Conservation (phyloP, 2,888 invertebrate genomes). For the Thera britannica region DNA sequence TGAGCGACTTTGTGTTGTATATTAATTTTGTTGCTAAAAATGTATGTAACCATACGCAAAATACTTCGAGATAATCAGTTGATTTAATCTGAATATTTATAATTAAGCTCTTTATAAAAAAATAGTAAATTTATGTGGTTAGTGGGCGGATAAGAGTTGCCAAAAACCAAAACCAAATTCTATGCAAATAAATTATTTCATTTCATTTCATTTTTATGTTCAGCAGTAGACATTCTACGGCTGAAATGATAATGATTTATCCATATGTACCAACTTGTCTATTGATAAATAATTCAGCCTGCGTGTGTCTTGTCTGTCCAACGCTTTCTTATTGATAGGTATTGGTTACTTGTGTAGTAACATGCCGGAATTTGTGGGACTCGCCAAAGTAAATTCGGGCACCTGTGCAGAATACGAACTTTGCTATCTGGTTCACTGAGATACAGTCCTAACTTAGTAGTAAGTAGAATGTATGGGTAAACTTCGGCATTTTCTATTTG, state of each 20-base stretch:
- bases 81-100: too few species aligned
- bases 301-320: not conserved
- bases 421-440: not conserved
- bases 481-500: not conserved
- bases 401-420: conserved; percentile 9
- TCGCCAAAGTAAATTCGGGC: conserved; percentile 2
- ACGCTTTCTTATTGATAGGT: conserved; percentile 1
- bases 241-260: not conserved
- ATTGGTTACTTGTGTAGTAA: not conserved
- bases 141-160: too few species aligned
- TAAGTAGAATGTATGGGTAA: not conserved
- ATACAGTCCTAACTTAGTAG: not conserved
- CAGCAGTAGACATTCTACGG: not conserved
- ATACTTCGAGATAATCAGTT: too few species aligned
- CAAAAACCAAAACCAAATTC: too few species aligned
- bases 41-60: too few species aligned
- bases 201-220: too few species aligned
- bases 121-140: too few species aligned
- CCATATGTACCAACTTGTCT: not conserved
- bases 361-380: not conserved
- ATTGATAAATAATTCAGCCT: conserved; percentile 5
- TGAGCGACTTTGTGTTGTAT: too few species aligned
- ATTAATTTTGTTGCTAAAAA: too few species aligned
- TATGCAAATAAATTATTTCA: too few species aligned
- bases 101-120: too few species aligned